Base-by-base conservation (phyloP, 2,888 invertebrate genomes). In the Atethmia centrago region DNA sequence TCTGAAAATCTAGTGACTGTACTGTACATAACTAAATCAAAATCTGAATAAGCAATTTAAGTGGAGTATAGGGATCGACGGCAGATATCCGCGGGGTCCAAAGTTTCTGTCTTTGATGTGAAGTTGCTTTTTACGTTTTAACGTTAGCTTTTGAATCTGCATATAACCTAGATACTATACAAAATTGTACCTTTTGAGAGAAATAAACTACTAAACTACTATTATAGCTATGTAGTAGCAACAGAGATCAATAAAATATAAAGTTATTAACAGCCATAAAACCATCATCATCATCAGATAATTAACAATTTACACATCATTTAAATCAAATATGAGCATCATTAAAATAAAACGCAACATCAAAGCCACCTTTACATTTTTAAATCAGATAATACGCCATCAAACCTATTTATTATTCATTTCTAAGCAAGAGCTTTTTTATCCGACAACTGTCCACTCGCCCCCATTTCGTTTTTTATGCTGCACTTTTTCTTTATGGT, bases 371-470 rank as follows among this genome's bases (percentile, higher is more conserved):
- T 91, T 90, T 90, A 86, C 89, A 86, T 90, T 90, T 72, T 89
- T 84, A 85, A 90, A 92, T 93, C 90, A 90, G 93, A 93, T 93
- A 92, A 92, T 90, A 89, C 88, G 75, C 86, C 86, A 90, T 89
- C 86, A 85, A 87, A 88, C 81, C 88, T 88, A 91, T 93, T 94
- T 94, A 94, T 91, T 92, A 93, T 92, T 90, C 90, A 93, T 91
- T 92, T 90, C 85, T 81, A 87, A 91, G 91, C 90, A 89, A 92
- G 92, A 90, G 91, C 88, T 92, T 92, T 93, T 93, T 92, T 93
- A 89, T 86, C 81, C 85, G 86, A 91, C 95, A 95, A 95, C 93
- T 95, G 95, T 93, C 95, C 95, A 95, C 90, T 95, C 92, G 92
- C 93, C 95, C 94, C 91, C 91, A 90, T 90, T 92, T 88, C 73